Evolutionary conservation across 2,888 invertebrate genomes (phyloP).

Genomic region (Cenopis cana): DNA sequence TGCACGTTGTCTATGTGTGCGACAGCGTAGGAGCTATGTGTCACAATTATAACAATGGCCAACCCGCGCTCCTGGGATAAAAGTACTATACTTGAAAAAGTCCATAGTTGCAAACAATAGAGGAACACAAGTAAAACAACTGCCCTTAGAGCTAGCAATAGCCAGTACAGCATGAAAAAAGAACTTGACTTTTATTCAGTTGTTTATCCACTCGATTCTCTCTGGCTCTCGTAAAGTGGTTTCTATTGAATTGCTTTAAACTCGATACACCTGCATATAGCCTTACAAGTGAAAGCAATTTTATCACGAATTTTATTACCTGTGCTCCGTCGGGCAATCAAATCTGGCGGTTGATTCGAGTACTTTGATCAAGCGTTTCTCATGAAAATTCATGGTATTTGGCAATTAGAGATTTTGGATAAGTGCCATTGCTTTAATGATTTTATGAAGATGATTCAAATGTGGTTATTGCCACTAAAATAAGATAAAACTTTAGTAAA

Average conservation of each 20-base stretch:
- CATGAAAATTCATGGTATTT: not conserved
- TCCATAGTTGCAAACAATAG: not conserved
- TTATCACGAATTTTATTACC: constrained; percentile 13
- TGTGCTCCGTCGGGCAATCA: constrained; percentile 8
- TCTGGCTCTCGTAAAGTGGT: constrained; percentile 26
- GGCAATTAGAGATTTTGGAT: not conserved
- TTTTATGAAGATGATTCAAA: too few relatives aligned
- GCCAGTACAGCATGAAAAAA: constrained; percentile 2
- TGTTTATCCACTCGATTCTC: not conserved
- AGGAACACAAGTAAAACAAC: not conserved
- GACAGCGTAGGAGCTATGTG: too few relatives aligned
- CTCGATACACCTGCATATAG: constrained; percentile 30
- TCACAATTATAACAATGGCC: too few relatives aligned
- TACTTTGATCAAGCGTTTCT: not conserved
- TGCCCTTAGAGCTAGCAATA: not conserved
- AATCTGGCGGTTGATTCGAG: constrained; percentile 1
- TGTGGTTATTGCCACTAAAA: too few relatives aligned
- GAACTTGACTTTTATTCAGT: constrained; percentile 10
- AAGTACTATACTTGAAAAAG: not conserved
- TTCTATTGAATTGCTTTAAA: constrained; percentile 36
- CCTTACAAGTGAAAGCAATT: constrained; percentile 4
- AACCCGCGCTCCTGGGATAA: too few relatives aligned
- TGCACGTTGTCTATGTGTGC: too few relatives aligned
- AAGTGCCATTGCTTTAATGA: not conserved
- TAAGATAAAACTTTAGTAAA: too few relatives aligned